These are phyloP conservation scores for Buceros bicornis DNA, from an alignment of 2,797 vertebrate genomes.

Conservation along the genomic window DNA sequence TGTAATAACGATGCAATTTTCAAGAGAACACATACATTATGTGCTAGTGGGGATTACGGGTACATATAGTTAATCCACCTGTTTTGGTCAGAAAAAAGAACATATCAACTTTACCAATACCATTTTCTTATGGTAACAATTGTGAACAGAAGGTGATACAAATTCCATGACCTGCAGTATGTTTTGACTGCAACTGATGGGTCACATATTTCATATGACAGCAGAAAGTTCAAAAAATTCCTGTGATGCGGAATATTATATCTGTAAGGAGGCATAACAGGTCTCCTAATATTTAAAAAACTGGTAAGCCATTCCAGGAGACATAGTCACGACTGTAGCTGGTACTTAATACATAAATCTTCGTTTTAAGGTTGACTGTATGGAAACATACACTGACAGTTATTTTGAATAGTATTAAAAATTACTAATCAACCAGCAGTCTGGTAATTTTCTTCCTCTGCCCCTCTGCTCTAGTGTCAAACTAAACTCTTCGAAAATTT, in stretches of 20 bases:
- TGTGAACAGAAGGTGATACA: background rate
- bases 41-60: background rate
- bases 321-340: background rate
- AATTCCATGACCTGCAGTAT: background rate
- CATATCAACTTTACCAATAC: background rate
- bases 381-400: background rate
- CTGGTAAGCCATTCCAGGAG: background rate
- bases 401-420: background rate
- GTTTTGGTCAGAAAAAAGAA: background rate
- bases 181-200: background rate
- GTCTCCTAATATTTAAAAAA: background rate
- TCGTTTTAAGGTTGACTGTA: background rate
- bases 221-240: background rate
- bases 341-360: rapidly evolving
- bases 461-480: background rate
- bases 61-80: background rate
- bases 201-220: background rate
- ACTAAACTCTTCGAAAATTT: background rate
- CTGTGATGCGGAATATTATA: background rate
- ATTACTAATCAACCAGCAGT: background rate
- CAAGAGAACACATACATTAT: background rate
- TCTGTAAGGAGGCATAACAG: background rate
- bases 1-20: constrained; percentile 2
- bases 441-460: background rate
- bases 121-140: background rate